A percentile compares a stretch with the other conserved stretches of the same genome.
Evolutionary conservation across 1,140 invertebrate species (phyloP).

Genomic region (Limonius californicus): DNA sequence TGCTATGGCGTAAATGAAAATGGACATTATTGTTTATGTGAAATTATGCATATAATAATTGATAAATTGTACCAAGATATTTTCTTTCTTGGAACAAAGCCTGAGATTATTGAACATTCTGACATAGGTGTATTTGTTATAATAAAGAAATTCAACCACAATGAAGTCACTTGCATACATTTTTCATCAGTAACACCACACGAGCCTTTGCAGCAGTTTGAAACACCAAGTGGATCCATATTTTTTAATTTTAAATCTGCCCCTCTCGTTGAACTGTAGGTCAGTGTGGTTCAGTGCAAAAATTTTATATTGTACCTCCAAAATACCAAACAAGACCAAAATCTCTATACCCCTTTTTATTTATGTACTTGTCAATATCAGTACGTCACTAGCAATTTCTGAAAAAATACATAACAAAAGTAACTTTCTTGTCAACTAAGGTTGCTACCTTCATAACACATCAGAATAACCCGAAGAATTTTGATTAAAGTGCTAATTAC

Average conservation of each 20-base stretch:
- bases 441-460: too few relatives aligned
- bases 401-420: too few relatives aligned
- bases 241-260: slow-evolving; percentile 19
- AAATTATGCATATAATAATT: slow-evolving; percentile 12
- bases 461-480: too few relatives aligned
- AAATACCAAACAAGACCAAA: too few relatives aligned
- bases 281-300: too few relatives aligned
- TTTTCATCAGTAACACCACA: not conserved
- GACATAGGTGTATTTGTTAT: not conserved
- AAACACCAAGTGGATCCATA: not conserved
- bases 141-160: not conserved
- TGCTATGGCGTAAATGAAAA: slow-evolving; percentile 1
- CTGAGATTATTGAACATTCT: not conserved
- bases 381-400: too few relatives aligned
- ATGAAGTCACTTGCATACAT: not conserved
- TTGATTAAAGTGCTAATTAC: too few relatives aligned
- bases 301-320: too few relatives aligned
- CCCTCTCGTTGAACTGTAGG: too few relatives aligned
- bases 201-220: not conserved
- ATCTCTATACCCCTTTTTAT: too few relatives aligned
- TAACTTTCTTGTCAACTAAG: too few relatives aligned
- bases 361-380: too few relatives aligned
- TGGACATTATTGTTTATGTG: slow-evolving; percentile 7
- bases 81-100: slow-evolving; percentile 10
- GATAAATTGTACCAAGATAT: not conserved